Percentiles rank a stretch among this genome's conserved stretches.
These are phyloP conservation scores for Brachionus rubens DNA, from an alignment of 1,140 invertebrate genomes.

Conservation along the genomic window DNA sequence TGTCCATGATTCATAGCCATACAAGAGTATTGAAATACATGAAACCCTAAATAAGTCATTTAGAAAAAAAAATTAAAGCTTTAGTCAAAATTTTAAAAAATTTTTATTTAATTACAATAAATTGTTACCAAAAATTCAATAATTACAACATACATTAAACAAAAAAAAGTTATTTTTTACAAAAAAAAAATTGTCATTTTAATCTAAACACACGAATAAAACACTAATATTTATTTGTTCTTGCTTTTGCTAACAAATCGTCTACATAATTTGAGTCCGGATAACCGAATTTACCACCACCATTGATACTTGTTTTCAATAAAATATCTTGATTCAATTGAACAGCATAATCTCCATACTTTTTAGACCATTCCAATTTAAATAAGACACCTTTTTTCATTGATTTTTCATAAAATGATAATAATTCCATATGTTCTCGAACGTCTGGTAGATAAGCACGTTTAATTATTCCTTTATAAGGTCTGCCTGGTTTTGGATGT, in stretches of 20 bases:
- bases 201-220: too few relatives aligned
- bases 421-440: conserved; percentile 41
- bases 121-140: too few relatives aligned
- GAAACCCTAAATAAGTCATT: too few relatives aligned
- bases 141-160: too few relatives aligned
- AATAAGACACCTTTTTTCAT: conserved; percentile 33
- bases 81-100: too few relatives aligned
- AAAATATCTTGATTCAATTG: conserved; percentile 7
- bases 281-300: conserved; percentile 33
- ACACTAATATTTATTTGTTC: neutral
- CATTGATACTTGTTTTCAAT: conserved; percentile 24
- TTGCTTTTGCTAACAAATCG: conserved; percentile 9
- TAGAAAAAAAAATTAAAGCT: too few relatives aligned
- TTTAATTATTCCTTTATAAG: conserved; percentile 31
- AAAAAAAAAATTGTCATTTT: too few relatives aligned
- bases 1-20: too few relatives aligned
- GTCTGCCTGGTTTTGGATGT: conserved; percentile 30
- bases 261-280: conserved; percentile 21
- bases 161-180: too few relatives aligned
- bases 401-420: conserved; percentile 16
- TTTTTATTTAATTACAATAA: too few relatives aligned
- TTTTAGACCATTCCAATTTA: conserved; percentile 10
- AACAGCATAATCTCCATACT: neutral
- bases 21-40: too few relatives aligned
- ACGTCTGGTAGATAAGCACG: conserved; percentile 22